Percentiles rank a stretch among this genome's conserved stretches.
These are phyloP conservation scores for Vanacampus margaritifer DNA, from an alignment of 2,113 vertebrate species.

Conservation along the genomic window DNA sequence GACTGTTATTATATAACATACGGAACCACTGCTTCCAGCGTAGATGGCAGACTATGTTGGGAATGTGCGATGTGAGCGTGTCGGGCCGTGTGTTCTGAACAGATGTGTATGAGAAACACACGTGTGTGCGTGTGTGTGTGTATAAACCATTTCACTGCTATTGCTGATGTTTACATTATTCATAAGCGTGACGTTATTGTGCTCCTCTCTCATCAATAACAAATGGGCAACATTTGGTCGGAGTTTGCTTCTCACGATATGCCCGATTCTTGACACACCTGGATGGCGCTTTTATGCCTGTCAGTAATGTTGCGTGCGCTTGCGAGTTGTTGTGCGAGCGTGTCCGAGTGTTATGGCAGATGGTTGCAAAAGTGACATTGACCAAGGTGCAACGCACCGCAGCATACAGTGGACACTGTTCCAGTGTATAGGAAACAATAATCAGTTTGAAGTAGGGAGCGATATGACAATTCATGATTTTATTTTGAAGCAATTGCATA, in stretches of 20 bases:
- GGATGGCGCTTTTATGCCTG: not conserved
- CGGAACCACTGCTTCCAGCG: not conserved
- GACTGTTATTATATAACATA: not conserved
- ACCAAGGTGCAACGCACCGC: not conserved
- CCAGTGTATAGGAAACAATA: not conserved
- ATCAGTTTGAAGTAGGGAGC: too few relatives aligned
- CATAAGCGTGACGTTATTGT: constrained; percentile 41
- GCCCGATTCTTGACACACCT: constrained; percentile 6
- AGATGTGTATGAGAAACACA: constrained; percentile 28
- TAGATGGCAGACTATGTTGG: too few relatives aligned
- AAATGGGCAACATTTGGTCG: constrained; percentile 40
- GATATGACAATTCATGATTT: too few relatives aligned
- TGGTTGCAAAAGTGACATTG: not conserved
- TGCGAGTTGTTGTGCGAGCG: not conserved
- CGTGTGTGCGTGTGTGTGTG: constrained; percentile 10
- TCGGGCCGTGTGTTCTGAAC: constrained; percentile 12
- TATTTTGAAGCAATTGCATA: too few relatives aligned
- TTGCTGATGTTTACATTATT: constrained; percentile 43
- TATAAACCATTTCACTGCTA: constrained; percentile 15
- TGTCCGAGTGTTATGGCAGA: not conserved
- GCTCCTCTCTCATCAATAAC: constrained; percentile 48
- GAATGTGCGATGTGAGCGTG: constrained; percentile 22
- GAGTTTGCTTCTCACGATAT: constrained; percentile 23
- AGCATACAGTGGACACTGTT: not conserved
- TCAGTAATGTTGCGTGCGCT: not conserved